These are phyloP conservation scores for Tragelaphus imberbis DNA, from an alignment of 2,113 vertebrate genomes.

Conservation along the genomic window DNA sequence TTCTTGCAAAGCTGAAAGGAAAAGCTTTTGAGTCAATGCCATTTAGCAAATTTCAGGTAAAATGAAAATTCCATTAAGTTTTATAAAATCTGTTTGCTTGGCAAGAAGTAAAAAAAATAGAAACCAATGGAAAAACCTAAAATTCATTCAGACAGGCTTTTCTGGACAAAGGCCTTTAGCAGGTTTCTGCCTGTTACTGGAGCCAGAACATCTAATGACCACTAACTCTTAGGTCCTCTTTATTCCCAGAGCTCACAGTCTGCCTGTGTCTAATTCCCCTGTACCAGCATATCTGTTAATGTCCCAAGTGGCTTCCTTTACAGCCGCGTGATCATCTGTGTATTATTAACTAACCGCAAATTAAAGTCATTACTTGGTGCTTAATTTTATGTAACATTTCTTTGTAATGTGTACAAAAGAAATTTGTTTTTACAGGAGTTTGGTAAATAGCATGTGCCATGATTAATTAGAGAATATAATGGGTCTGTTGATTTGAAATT, in stretches of 20 bases:
- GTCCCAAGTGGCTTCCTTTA: slow-evolving; percentile 64
- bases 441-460: slow-evolving; percentile 71
- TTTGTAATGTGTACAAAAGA: slow-evolving; percentile 73
- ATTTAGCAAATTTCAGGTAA: background rate
- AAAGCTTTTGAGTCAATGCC: background rate
- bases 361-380: slow-evolving; percentile 77
- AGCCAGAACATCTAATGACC: background rate
- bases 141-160: background rate
- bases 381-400: slow-evolving; percentile 76
- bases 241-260: background rate
- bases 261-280: background rate
- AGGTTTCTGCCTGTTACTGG: background rate
- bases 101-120: slow-evolving; percentile 52
- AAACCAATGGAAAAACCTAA: slow-evolving; percentile 9
- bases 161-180: slow-evolving; percentile 22
- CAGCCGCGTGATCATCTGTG: slow-evolving; percentile 65
- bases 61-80: slow-evolving; percentile 15
- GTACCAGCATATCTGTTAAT: slow-evolving; percentile 56
- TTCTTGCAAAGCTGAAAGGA: slow-evolving; percentile 8
- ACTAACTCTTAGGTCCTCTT: background rate
- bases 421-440: slow-evolving; percentile 73
- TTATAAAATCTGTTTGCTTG: slow-evolving; percentile 28
- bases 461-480: slow-evolving; percentile 64
- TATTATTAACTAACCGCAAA: slow-evolving; percentile 77
- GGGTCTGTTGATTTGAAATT: slow-evolving; percentile 54